Percentiles rank a stretch among this genome's conserved stretches.
Evolutionary conservation across 2,113 vertebrate genomes (phyloP).

Genomic region (Amia ocellicauda): DNA sequence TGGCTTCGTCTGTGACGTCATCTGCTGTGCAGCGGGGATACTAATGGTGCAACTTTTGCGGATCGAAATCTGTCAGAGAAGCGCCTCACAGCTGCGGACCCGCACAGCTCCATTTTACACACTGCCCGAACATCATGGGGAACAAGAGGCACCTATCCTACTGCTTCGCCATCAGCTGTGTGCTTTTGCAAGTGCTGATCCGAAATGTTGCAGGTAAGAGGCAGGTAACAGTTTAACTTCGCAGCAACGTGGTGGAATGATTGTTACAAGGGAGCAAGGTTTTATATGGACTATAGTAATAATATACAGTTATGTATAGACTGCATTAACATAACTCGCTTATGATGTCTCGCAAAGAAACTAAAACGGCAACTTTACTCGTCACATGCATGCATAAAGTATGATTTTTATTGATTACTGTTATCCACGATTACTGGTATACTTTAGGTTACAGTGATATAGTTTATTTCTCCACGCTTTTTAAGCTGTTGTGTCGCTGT

Average conservation of each 20-base stretch:
- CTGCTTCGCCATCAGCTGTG: slow-evolving; percentile 31
- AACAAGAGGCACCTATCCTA: slow-evolving; percentile 29
- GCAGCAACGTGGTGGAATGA: neutral
- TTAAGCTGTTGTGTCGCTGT: too few species aligned
- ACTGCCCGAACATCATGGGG: slow-evolving; percentile 45
- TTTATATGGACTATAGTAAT: neutral
- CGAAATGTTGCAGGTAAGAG: slow-evolving; percentile 46
- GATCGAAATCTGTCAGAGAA: slow-evolving; percentile 6
- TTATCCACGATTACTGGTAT: too few species aligned
- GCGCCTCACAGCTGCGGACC: slow-evolving; percentile 3
- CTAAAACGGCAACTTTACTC: neutral
- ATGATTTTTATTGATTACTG: too few species aligned
- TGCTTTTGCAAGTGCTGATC: slow-evolving; percentile 44
- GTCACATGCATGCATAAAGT: too few species aligned
- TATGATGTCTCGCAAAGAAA: neutral
- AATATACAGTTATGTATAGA: neutral
- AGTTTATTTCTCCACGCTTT: too few species aligned
- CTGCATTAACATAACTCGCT: neutral
- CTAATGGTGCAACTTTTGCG: slow-evolving; percentile 4
- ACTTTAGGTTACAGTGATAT: too few species aligned
- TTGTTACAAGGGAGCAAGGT: neutral
- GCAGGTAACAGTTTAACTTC: neutral
- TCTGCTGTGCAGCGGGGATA: neutral
- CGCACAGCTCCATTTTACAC: neutral
- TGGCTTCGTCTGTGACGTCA: slow-evolving; percentile 1